A percentile compares a stretch with the other conserved stretches of the same genome.
These are phyloP conservation scores for Akabosia matsudoensis DNA, from an alignment of 1,140 invertebrate species.

Conservation along the genomic window DNA sequence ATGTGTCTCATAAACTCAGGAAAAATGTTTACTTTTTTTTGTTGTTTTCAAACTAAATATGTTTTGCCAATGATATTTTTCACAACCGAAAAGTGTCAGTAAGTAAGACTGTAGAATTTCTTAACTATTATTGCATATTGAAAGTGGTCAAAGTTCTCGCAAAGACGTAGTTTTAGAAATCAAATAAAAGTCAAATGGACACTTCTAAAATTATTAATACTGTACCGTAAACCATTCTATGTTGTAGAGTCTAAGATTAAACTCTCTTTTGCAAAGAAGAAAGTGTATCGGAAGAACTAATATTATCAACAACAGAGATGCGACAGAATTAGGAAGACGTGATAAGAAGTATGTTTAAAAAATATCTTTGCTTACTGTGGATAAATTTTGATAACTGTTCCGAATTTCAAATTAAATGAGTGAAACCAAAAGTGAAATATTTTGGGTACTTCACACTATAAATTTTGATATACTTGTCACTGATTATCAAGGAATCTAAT, in stretches of 20 bases:
- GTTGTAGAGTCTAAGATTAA: too few species aligned
- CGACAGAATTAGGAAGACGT: constrained; percentile 1
- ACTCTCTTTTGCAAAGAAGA: too few species aligned
- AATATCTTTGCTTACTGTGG: not conserved
- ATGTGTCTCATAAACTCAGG: constrained; percentile 3
- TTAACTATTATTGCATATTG: constrained; percentile 20
- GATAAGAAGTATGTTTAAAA: not conserved
- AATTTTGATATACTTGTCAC: not conserved
- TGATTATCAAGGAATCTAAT: constrained; percentile 10
- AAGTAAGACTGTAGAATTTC: too few species aligned
- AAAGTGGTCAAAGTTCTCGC: constrained; percentile 13
- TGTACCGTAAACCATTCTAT: too few species aligned
- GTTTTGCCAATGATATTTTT: constrained; percentile 7
- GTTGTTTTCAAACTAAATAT: not conserved
- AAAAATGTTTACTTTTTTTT: constrained; percentile 1
- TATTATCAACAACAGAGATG: not conserved
- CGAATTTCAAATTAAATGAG: not conserved
- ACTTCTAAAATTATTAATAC: too few species aligned
- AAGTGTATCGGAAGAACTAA: too few species aligned
- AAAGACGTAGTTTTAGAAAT: not conserved
- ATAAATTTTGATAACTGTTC: constrained; percentile 3
- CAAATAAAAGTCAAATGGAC: not conserved
- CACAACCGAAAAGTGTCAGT: too few species aligned
- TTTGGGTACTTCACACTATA: too few species aligned
- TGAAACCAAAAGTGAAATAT: not conserved